Base-by-base conservation (phyloP, 2,888 invertebrate species). In the Tortricodes alternella region DNA sequence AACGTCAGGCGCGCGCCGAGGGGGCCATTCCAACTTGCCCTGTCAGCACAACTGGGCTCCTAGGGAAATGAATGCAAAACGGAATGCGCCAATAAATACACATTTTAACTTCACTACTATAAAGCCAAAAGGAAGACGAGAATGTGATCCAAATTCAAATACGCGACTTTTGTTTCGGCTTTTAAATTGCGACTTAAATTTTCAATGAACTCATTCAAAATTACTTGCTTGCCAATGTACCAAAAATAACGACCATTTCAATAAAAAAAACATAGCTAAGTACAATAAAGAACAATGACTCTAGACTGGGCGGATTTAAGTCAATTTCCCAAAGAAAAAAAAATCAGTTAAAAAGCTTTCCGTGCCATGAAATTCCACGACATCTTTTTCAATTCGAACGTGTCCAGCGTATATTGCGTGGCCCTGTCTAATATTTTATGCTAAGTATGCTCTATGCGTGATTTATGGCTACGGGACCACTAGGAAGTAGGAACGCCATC, bases 1-100 rank as follows among this genome's bases (percentile, higher is more conserved):
- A 52, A 48, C 43, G 59, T 39, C 59, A 57, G 59, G 61, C 59
- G 58, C 49, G 34, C 41, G 55, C 29, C 29, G 18, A 29, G 56
- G 53, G 46, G 43, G 58, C 16, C 11, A 32, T 41, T 27, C 43
- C 9, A 52, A 52, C 35, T 52, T 52, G 32, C 24, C 16, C 50
- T 41, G 41, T 23, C 24, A 44, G 38, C 41, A 21, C 44, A 34
- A 34, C 43, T 18, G 21, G 9, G 27, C 38, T 62, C 55, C 70
- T 37, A 50, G 74, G 74, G 73, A 73, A 72, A 73, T 73, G 66
- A 73, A 71, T 73, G 64, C 63, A 66, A 56, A 67, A 71, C 66
- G 37, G 24, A 44, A 34, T 21, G 62, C 44, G 61, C 24, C 24
- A 23, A 41, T 38, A 39, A 46, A 38, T 32, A 44, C 15, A 29